Evolutionary conservation across 1,140 invertebrate species (phyloP), one percentile per base, ranked within the genome.

Genomic region (Eueides isabella): DNA sequence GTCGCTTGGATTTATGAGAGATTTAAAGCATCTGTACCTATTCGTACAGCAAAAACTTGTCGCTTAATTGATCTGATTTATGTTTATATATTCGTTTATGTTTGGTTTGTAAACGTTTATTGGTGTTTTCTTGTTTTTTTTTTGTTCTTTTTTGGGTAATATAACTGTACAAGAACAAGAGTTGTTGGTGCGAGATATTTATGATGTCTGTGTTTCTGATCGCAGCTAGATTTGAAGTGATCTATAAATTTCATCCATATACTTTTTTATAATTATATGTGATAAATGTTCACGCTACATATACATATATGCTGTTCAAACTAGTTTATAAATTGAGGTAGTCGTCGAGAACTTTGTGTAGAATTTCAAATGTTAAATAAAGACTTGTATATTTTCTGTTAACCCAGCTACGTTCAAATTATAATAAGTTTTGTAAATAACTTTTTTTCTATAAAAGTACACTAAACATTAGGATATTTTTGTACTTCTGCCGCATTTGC

Each of bases 1-100:
- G 48, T 72, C 61, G 61, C 68, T 71, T 55, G 77, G 75, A 83
- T 85, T 85, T 85, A 80, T 83, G 81, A 62, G 78, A 74, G 77
- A 80, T 82, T 83, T 77, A 74, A 70, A 48, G 68, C 73, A 80
- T 82, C 72, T 80, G 72, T 74, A 38, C 35, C 35, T 38, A 38
- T 38, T 38, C 35, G 72, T 80, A 76, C 71, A 55, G 77, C 74
- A 71, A 67, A 71, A 79, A 74, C 75, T 80, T 72, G 71, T 63
- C 30, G 61, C 67, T 77, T 77, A 81, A 80, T 81, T 77, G 68
- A 44, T 61, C 63, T 83, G 80, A 81, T 81, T 80, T 81, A 80
- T 69, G 23, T 55, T 55, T 55, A 55, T 55, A 11, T 55, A 48
- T 48, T 38, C 5, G 41, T 63, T n/a, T n/a, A 63, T 63, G 61